phyloP scores from a whole-genome alignment of 2,888 invertebrate genomes.

The Glaucopsyche alexis region DNA sequence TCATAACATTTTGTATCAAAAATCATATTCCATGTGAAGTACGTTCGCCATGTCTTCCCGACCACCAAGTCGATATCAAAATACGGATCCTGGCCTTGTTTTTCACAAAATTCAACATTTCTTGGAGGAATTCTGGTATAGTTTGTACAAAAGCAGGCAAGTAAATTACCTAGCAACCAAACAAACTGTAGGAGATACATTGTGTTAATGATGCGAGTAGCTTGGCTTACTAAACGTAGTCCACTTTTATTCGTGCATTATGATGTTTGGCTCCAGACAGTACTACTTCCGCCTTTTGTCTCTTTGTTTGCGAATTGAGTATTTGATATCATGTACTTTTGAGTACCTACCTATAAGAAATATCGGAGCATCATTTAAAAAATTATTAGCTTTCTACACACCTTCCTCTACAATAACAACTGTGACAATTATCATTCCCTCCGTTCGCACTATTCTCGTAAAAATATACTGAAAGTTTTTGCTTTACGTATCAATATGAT shows the following conservation, averaged over 20 bases:
- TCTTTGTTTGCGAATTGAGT: not conserved
- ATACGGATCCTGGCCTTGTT: constrained; percentile 50
- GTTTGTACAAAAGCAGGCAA: constrained; percentile 13
- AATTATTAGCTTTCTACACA: too few species aligned
- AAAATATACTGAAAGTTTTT: too few species aligned
- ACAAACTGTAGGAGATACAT: not conserved
- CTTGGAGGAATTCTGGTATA: constrained; percentile 34
- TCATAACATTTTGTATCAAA: constrained; percentile 54
- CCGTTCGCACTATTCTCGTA: too few species aligned
- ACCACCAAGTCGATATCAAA: constrained; percentile 57
- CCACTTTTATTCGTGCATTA: not conserved
- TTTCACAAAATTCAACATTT: constrained; percentile 46
- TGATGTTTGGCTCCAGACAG: not conserved
- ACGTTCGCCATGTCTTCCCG: constrained; percentile 58
- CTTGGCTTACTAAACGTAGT: not conserved
- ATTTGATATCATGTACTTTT: not conserved
- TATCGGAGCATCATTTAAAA: too few species aligned
- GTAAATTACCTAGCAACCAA: not conserved
- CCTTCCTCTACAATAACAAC: too few species aligned
- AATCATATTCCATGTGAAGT: constrained; percentile 60
- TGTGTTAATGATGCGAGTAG: not conserved
- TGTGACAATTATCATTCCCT: too few species aligned
- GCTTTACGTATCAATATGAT: too few species aligned
- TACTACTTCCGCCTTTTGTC: not conserved
- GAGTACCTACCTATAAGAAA: too few species aligned